These are phyloP conservation scores for Tribolium madens DNA, from an alignment of 1,140 invertebrate genomes.

Conservation along the genomic window DNA sequence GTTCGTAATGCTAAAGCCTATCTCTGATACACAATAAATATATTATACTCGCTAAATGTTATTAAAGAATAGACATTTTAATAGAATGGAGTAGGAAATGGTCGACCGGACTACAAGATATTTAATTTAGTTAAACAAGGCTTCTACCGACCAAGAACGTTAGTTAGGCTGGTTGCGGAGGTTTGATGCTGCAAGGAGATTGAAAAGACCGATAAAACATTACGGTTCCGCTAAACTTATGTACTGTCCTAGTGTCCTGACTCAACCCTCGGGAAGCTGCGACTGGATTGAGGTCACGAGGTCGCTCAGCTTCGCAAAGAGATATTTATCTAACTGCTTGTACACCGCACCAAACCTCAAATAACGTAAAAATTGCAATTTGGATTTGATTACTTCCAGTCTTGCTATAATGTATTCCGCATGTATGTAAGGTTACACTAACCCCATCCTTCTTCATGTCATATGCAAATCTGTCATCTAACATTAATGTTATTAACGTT, in stretches of 20 bases:
- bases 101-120: slow-evolving; percentile 5
- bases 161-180: slow-evolving; percentile 29
- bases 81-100: background rate
- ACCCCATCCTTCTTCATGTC: slow-evolving; percentile 39
- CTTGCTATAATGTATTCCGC: background rate
- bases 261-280: slow-evolving; percentile 34
- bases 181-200: slow-evolving; percentile 39
- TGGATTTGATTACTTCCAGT: background rate
- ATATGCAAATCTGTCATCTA: slow-evolving; percentile 46
- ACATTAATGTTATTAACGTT: slow-evolving; percentile 47
- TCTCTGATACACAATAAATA: slow-evolving; percentile 19
- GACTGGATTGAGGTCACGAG: slow-evolving; percentile 47
- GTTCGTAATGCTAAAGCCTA: background rate
- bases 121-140: slow-evolving; percentile 49
- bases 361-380: background rate
- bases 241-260: slow-evolving; percentile 38
- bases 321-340: slow-evolving; percentile 37
- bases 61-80: slow-evolving; percentile 19
- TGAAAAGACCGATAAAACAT: slow-evolving; percentile 52
- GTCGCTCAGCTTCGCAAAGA: slow-evolving; percentile 38
- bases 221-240: slow-evolving; percentile 49
- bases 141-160: slow-evolving; percentile 15
- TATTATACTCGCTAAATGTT: background rate
- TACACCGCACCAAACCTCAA: slow-evolving; percentile 6
- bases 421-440: slow-evolving; percentile 18